A percentile compares a stretch with the other conserved stretches of the same genome.
Conservation (phyloP, 2,888 invertebrate genomes). For the Catocala nupta region DNA sequence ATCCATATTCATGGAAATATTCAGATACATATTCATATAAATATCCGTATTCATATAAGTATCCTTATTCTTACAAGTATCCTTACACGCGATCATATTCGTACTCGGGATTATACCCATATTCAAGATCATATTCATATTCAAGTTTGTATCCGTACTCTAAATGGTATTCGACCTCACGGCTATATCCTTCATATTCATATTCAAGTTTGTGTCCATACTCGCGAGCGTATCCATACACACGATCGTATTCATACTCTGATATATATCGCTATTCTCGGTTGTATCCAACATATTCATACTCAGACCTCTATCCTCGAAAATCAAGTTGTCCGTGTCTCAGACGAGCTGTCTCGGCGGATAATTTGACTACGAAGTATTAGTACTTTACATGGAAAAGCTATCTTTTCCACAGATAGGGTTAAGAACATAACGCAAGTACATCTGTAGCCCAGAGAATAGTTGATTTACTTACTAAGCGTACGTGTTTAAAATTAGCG, state of each 20-base stretch:
- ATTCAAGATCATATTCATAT: conserved; percentile 10
- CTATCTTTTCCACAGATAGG: no score
- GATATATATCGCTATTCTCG: conserved; percentile 4
- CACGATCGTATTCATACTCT: conserved; percentile 9
- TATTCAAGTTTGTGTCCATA: conserved; percentile 3
- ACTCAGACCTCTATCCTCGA: background rate
- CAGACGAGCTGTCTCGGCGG: background rate
- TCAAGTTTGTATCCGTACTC: conserved; percentile 10
- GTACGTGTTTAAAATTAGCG: no score
- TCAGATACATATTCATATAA: background rate
- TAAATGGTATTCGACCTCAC: background rate
- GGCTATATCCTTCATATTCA: background rate
- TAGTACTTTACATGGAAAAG: no score
- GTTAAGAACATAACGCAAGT: no score
- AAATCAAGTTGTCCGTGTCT: background rate
- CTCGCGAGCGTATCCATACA: background rate
- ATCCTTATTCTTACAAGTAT: conserved; percentile 2
- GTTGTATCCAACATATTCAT: background rate
- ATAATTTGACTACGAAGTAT: background rate
- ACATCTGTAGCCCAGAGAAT: no score
- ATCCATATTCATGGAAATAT: conserved; percentile 4
- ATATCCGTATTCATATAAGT: conserved; percentile 3
- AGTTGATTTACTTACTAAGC: no score
- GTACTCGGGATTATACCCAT: conserved; percentile 11
- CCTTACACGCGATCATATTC: conserved; percentile 11